Conservation (phyloP, 2,888 invertebrate species). For the Idaea dimidiata region DNA sequence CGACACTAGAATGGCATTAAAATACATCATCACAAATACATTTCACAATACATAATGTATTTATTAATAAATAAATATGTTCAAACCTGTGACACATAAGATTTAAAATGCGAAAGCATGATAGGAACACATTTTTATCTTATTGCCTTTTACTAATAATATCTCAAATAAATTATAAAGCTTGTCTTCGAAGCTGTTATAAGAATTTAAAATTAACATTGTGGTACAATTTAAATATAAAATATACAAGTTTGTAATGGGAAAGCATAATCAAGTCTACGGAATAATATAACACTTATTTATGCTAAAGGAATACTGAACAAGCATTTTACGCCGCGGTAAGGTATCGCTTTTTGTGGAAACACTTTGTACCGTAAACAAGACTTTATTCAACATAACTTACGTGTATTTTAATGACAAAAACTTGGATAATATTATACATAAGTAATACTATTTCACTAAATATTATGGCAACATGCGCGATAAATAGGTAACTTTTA, state of each 20-base stretch:
- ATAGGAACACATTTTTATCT: neutral
- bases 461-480: constrained; percentile 75
- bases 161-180: too few relatives aligned
- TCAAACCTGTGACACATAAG: neutral
- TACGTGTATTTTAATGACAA: neutral
- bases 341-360: neutral
- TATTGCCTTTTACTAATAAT: too few relatives aligned
- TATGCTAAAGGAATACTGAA: neutral
- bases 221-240: too few relatives aligned
- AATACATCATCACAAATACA: constrained; percentile 72
- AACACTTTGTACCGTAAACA: neutral
- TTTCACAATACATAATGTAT: constrained; percentile 48
- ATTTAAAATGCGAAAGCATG: neutral
- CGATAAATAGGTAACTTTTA: constrained; percentile 68
- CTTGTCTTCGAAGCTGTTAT: too few relatives aligned
- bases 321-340: neutral
- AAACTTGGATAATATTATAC: neutral
- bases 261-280: neutral
- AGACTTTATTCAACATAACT: neutral
- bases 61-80: constrained; percentile 52
- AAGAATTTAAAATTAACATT: too few relatives aligned
- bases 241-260: neutral
- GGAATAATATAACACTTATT: neutral
- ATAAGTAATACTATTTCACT: constrained; percentile 44
- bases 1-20: constrained; percentile 76